Conservation (phyloP, 2,888 invertebrate genomes). For the Epirrhoe tristata region DNA sequence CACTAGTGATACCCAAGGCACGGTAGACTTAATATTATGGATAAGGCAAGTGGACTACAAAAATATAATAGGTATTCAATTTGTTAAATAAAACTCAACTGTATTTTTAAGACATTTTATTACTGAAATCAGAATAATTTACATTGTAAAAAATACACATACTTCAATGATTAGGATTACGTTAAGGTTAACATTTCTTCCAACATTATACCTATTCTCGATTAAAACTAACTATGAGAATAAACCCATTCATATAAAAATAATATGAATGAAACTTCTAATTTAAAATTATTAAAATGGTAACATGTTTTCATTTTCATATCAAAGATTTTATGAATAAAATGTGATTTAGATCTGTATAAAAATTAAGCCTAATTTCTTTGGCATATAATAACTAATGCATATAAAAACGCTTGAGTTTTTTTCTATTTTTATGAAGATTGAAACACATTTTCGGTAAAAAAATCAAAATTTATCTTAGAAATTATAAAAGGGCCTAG, state of each 20-base stretch:
- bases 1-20: too few relatives aligned
- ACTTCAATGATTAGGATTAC: conserved; percentile 67
- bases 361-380: conserved; percentile 7
- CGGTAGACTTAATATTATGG: too few relatives aligned
- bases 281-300: conserved; percentile 3
- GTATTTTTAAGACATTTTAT: conserved; percentile 78
- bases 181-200: conserved; percentile 77
- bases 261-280: conserved; percentile 2
- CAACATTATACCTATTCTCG: conserved; percentile 64
- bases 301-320: not conserved
- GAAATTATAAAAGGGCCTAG: not conserved
- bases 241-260: not conserved
- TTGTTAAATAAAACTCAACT: conserved; percentile 55
- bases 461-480: not conserved
- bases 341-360: not conserved
- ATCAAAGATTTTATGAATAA: conserved; percentile 1
- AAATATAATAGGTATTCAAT: too few relatives aligned
- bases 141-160: conserved; percentile 85
- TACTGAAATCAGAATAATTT: conserved; percentile 85
- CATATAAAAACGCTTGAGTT: not conserved
- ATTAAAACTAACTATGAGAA: conserved; percentile 30
- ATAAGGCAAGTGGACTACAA: too few relatives aligned
- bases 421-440: not conserved
- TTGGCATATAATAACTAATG: not conserved
- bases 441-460: not conserved